These are phyloP conservation scores for Misgurnus anguillicaudatus DNA, from an alignment of 2,113 vertebrate species.

Conservation along the genomic window DNA sequence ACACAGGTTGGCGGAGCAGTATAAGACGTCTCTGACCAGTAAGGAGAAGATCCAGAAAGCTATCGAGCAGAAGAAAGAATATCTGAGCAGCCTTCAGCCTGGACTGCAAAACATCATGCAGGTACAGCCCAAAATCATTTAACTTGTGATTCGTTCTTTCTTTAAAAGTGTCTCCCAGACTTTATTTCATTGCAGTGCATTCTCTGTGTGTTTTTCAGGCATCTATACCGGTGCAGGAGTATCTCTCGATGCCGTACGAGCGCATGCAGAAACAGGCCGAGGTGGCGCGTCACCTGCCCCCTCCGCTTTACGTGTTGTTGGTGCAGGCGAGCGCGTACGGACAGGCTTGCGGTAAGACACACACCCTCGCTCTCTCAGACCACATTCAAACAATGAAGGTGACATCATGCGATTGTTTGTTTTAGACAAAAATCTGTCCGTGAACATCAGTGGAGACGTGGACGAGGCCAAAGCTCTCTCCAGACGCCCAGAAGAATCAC, in stretches of 20 bases:
- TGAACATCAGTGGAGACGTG: constrained; percentile 91
- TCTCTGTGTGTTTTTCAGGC: constrained; percentile 71
- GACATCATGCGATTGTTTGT: constrained; percentile 17
- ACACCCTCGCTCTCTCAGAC: neutral
- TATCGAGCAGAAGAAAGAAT: constrained; percentile 97
- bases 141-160: no score
- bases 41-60: constrained; percentile 97
- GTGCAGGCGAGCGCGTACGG: constrained; percentile 94
- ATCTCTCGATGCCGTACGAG: constrained; percentile 94
- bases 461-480: constrained; percentile 96
- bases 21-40: constrained; percentile 85
- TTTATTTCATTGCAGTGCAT: no score
- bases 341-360: constrained; percentile 90
- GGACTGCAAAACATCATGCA: constrained; percentile 97
- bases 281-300: constrained; percentile 88
- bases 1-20: constrained; percentile 90
- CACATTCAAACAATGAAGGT: neutral
- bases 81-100: constrained; percentile 94
- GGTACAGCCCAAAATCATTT: constrained; percentile 67
- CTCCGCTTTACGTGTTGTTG: constrained; percentile 92
- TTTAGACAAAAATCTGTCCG: constrained; percentile 88
- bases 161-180: neutral
- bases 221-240: constrained; percentile 94
- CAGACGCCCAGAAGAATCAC: constrained; percentile 94
- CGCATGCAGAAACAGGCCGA: constrained; percentile 95